phyloP scores from a whole-genome alignment of 2,113 vertebrate species.

The Chloropsis cyanopogon region DNA sequence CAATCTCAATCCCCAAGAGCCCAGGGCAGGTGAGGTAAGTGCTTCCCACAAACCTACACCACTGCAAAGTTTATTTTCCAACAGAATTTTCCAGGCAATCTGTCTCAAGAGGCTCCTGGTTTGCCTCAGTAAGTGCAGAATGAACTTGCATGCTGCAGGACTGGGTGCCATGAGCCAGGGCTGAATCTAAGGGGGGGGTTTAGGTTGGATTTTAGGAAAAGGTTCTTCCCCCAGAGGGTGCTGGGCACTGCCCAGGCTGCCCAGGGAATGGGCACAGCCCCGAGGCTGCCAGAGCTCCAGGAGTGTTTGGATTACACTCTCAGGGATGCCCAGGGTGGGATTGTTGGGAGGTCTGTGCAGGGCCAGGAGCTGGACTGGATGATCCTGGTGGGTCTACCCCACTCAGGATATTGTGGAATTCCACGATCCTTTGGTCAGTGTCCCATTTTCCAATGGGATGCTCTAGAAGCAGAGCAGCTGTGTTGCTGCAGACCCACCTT shows the following conservation, averaged over 20 bases:
- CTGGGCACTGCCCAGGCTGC: neutral
- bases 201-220: neutral
- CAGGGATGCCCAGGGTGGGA: neutral
- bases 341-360: neutral
- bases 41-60: neutral
- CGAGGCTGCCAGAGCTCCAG: neutral
- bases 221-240: neutral
- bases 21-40: neutral
- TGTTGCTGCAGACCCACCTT: neutral
- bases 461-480: neutral
- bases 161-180: rapidly evolving
- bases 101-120: neutral
- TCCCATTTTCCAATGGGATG: rapidly evolving
- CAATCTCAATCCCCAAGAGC: neutral
- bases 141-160: rapidly evolving
- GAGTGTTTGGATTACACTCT: rapidly evolving
- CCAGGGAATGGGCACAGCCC: neutral
- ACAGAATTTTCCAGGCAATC: neutral
- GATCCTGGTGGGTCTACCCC: neutral
- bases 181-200: neutral
- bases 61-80: neutral
- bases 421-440: neutral
- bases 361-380: rapidly evolving
- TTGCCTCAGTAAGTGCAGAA: neutral
- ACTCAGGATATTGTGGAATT: neutral